Evolutionary conservation across 2,888 invertebrate genomes (phyloP).

Genomic region (Sinotaia quadrata): DNA sequence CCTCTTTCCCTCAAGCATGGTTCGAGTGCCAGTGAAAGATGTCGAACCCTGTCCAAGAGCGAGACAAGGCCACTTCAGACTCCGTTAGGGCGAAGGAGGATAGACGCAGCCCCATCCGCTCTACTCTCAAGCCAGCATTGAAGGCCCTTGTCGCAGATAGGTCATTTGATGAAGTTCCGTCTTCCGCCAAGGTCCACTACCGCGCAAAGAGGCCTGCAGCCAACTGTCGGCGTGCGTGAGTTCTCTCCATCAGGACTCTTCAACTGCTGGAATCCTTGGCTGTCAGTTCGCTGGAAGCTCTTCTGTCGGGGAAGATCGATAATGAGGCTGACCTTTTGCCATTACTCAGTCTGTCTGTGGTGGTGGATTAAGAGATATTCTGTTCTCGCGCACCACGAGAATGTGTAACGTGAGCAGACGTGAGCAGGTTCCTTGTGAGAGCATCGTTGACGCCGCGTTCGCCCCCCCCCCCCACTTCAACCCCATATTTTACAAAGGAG

Average conservation of each 20-base stretch:
- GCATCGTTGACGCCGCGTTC: not conserved
- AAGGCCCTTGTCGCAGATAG: conserved; percentile 8
- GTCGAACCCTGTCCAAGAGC: not conserved
- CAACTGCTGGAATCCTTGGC: not conserved
- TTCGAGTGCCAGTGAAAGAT: conserved; percentile 1
- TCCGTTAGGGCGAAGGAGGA: not conserved
- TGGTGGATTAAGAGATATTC: not conserved
- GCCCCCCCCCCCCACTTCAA: not conserved
- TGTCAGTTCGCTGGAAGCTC: conserved; percentile 13
- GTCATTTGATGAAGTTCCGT: conserved; percentile 3
- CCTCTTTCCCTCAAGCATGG: not conserved
- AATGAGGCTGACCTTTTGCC: conserved; percentile 8
- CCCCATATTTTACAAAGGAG: not conserved
- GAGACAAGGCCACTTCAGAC: not conserved
- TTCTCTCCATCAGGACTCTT: not conserved
- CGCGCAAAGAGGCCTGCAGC: not conserved
- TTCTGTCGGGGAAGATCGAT: conserved; percentile 2
- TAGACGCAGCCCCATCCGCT: not conserved
- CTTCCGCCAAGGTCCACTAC: not conserved
- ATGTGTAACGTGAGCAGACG: too few species aligned
- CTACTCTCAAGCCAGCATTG: not conserved
- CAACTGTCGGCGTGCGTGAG: not conserved
- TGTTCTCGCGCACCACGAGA: not conserved
- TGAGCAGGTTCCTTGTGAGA: too few species aligned
- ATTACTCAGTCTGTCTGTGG: not conserved